Conservation (phyloP, 2,888 invertebrate species). For the Lithophane leautieri region DNA sequence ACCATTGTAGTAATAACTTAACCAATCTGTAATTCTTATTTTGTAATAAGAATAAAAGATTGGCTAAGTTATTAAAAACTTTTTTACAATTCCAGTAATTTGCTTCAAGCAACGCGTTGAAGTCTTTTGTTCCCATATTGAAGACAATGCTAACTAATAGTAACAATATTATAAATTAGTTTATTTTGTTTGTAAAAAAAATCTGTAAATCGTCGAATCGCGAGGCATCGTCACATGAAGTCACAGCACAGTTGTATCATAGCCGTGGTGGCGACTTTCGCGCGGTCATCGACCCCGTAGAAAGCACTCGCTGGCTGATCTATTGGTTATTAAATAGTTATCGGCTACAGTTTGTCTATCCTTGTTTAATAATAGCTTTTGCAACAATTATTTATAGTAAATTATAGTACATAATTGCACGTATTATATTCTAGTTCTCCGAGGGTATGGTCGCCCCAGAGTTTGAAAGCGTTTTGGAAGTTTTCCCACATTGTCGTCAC, state of each 20-base stretch:
- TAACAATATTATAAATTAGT: neutral
- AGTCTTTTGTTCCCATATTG: conserved; percentile 52
- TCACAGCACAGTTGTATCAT: conserved; percentile 65
- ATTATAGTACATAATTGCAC: neutral
- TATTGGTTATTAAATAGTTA: conserved; percentile 63
- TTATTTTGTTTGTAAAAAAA: conserved; percentile 17
- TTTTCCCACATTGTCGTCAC: neutral
- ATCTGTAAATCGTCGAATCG: conserved; percentile 40
- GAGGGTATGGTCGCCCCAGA: neutral
- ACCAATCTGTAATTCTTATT: neutral
- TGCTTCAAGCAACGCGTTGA: conserved; percentile 38
- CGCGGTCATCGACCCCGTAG: conserved; percentile 77
- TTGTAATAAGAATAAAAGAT: too few relatives aligned
- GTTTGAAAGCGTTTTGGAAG: neutral
- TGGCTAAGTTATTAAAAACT: neutral
- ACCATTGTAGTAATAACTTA: neutral
- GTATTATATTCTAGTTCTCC: neutral
- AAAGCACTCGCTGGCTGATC: conserved; percentile 71
- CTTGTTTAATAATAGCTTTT: conserved; percentile 46
- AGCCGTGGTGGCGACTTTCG: conserved; percentile 70
- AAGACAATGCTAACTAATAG: neutral
- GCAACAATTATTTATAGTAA: neutral
- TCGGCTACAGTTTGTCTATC: conserved; percentile 45
- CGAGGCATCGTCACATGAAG: conserved; percentile 50
- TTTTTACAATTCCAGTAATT: conserved; percentile 6